These are phyloP conservation scores for Epistrophe eligans DNA, from an alignment of 2,888 invertebrate species.

Conservation along the genomic window DNA sequence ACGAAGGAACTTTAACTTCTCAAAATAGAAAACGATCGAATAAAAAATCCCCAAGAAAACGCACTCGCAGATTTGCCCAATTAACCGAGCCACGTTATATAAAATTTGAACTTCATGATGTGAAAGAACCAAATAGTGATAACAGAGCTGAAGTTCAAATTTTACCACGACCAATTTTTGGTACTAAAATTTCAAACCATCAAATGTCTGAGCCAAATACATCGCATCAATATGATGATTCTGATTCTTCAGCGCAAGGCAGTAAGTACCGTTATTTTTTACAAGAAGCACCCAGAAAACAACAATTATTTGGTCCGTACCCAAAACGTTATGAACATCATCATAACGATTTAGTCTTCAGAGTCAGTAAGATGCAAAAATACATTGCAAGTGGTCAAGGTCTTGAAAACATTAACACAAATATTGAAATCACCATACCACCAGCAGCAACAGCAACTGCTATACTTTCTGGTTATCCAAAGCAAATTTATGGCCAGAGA, in stretches of 20 bases:
- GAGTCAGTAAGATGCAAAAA: conserved; percentile 22
- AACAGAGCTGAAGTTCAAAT: conserved; percentile 3
- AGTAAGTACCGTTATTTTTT: conserved; percentile 25
- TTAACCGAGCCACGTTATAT: conserved; percentile 78
- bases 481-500: conserved; percentile 24
- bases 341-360: neutral
- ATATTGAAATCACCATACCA: conserved; percentile 26
- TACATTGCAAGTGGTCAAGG: conserved; percentile 35
- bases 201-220: neutral
- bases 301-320: neutral
- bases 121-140: conserved; percentile 78
- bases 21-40: neutral
- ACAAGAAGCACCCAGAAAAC: neutral
- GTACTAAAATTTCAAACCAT: neutral
- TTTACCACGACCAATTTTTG: neutral
- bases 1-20: neutral
- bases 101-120: conserved; percentile 82
- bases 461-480: conserved; percentile 6
- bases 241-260: neutral
- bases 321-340: conserved; percentile 14
- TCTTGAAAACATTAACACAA: conserved; percentile 35
- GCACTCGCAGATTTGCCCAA: conserved; percentile 76
- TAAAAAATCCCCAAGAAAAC: conserved; percentile 20
- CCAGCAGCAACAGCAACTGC: conserved; percentile 11
- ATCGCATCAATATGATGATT: neutral